These are phyloP conservation scores for Enteromius unitaeniatus DNA, from an alignment of 2,797 vertebrate genomes.

Conservation along the genomic window DNA sequence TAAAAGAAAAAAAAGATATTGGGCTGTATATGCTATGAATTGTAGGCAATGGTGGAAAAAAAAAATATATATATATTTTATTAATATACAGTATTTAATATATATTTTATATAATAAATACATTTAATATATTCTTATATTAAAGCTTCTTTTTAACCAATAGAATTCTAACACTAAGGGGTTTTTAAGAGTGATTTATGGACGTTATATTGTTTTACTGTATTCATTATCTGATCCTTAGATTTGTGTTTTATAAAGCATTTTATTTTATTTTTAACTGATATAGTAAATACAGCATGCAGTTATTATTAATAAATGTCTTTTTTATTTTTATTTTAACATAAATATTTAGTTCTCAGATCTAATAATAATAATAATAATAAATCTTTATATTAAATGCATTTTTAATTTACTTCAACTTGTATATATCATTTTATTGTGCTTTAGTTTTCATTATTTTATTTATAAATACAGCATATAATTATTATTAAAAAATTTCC, in stretches of 20 bases:
- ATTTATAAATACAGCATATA: too few species aligned
- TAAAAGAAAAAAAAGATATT: background rate
- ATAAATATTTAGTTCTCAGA: background rate
- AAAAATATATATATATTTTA: too few species aligned
- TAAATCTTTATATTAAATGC: background rate
- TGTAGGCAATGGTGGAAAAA: background rate
- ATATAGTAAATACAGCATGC: background rate
- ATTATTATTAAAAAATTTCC: too few species aligned
- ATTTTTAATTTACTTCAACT: background rate
- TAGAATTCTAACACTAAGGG: background rate
- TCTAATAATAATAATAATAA: background rate
- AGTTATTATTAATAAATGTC: background rate
- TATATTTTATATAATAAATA: background rate
- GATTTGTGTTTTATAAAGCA: background rate
- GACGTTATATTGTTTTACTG: background rate
- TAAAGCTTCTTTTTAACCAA: background rate
- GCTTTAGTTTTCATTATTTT: too few species aligned
- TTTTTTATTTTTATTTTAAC: background rate
- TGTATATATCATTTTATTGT: background rate
- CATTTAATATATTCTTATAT: background rate
- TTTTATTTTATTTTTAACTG: background rate
- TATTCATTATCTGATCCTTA: slow-evolving; percentile 10
- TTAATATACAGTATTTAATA: too few species aligned
- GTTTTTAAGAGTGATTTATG: background rate
- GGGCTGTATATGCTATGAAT: background rate